These are phyloP conservation scores for Cactoblastis cactorum DNA, from an alignment of 2,888 invertebrate species.

Conservation along the genomic window DNA sequence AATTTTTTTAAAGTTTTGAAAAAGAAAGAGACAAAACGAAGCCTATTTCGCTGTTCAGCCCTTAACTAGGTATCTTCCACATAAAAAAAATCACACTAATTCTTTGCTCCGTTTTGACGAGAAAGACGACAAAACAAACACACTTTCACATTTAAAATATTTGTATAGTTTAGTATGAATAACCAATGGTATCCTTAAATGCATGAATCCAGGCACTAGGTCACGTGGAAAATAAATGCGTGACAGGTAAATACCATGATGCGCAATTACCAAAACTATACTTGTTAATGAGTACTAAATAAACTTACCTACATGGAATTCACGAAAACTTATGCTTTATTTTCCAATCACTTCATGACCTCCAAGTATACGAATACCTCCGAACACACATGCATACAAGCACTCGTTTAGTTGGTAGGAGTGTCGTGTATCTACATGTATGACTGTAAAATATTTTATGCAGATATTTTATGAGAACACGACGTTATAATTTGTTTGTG, in stretches of 20 bases:
- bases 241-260: constrained; percentile 29
- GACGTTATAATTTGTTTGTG: constrained; percentile 35
- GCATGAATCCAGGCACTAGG: too few species aligned
- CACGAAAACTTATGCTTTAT: constrained; percentile 40
- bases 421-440: constrained; percentile 49
- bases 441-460: constrained; percentile 39
- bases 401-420: constrained; percentile 45
- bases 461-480: constrained; percentile 49
- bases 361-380: constrained; percentile 52
- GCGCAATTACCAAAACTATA: constrained; percentile 29
- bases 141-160: too few species aligned
- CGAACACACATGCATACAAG: constrained; percentile 34
- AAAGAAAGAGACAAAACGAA: too few species aligned
- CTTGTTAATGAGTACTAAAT: constrained; percentile 39
- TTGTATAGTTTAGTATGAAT: too few species aligned
- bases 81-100: too few species aligned
- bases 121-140: too few species aligned
- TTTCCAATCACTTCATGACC: constrained; percentile 62
- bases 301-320: constrained; percentile 39
- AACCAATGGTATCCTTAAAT: too few species aligned
- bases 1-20: too few species aligned
- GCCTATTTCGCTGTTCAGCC: too few species aligned
- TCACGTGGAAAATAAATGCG: constrained; percentile 42
- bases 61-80: too few species aligned
- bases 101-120: too few species aligned